Evolutionary conservation across 92 coral and sea anemone species (phyloP).

Genomic region (Muricea muricata): DNA sequence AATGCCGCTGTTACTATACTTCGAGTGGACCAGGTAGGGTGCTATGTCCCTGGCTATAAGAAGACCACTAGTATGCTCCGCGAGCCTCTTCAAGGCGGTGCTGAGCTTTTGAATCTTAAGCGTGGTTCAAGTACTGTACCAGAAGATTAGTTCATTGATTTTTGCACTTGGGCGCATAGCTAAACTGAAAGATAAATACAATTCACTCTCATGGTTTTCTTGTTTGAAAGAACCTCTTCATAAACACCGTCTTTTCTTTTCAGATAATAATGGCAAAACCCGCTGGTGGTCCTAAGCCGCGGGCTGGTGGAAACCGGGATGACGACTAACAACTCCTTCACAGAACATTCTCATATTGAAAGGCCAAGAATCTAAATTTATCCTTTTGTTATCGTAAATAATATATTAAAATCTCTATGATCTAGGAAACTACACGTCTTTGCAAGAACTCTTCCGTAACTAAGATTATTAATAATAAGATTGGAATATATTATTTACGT

Average conservation of each 20-base stretch:
- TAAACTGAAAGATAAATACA: too few relatives aligned
- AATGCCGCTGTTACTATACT: constrained; percentile 94
- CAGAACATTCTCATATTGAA: background rate
- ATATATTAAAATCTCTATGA: background rate
- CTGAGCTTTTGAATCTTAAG: too few relatives aligned
- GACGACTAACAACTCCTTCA: constrained; percentile 66
- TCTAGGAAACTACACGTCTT: background rate
- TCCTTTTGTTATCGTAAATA: constrained; percentile 1
- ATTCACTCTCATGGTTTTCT: too few relatives aligned
- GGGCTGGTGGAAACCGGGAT: constrained; percentile 80
- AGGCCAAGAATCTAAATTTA: background rate
- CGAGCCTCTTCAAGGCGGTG: too few relatives aligned
- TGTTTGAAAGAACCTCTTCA: too few relatives aligned
- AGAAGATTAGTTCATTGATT: too few relatives aligned
- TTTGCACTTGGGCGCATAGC: too few relatives aligned
- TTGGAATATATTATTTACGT: background rate
- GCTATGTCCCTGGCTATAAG: too few relatives aligned
- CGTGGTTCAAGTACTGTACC: too few relatives aligned
- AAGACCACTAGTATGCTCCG: too few relatives aligned
- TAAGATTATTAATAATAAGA: background rate
- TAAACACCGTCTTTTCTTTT: background rate
- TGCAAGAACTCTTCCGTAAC: background rate
- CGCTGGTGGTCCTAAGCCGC: constrained; percentile 98
- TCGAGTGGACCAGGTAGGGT: constrained; percentile 89
- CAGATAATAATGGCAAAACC: constrained; percentile 98